Evolutionary conservation across 1,140 invertebrate species (phyloP).

Genomic region (Asbolus verrucosus): DNA sequence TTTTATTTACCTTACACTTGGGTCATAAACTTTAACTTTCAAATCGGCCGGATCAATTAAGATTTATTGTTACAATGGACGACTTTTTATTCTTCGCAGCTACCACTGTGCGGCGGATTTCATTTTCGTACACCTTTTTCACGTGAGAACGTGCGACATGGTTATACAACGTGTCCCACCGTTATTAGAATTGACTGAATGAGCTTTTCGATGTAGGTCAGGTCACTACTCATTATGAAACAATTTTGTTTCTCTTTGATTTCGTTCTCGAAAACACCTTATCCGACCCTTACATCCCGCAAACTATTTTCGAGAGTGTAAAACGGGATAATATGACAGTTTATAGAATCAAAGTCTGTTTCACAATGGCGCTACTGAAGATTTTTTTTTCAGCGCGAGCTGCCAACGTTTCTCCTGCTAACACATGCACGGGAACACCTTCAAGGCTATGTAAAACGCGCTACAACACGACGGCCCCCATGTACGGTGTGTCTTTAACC

Average conservation of each 20-base stretch:
- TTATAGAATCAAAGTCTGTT: no score
- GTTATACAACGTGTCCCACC: no score
- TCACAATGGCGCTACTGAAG: no score
- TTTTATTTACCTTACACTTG: conserved; percentile 13
- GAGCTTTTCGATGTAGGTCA: no score
- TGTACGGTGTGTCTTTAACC: conserved; percentile 92
- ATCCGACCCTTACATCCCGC: no score
- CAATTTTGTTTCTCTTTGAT: no score
- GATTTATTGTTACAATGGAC: conserved; percentile 17
- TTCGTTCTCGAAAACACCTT: no score
- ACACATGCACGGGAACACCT: conserved; percentile 73
- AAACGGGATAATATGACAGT: no score
- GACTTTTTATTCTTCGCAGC: conserved; percentile 20
- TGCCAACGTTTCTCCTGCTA: conserved; percentile 57
- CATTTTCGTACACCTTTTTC: conserved; percentile 4
- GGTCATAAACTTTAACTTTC: conserved; percentile 18
- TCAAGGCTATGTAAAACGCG: conserved; percentile 84
- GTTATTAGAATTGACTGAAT: conserved; percentile 9
- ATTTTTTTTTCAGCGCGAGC: conserved; percentile 59
- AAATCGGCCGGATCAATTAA: conserved; percentile 29
- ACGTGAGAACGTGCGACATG: conserved; percentile 32
- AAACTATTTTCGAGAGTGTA: no score
- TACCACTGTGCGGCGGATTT: conserved; percentile 2
- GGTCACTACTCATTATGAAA: no score
- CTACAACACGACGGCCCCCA: conserved; percentile 92